These are phyloP conservation scores for Turdus rufiventris DNA, from an alignment of 2,113 vertebrate species.

Conservation along the genomic window DNA sequence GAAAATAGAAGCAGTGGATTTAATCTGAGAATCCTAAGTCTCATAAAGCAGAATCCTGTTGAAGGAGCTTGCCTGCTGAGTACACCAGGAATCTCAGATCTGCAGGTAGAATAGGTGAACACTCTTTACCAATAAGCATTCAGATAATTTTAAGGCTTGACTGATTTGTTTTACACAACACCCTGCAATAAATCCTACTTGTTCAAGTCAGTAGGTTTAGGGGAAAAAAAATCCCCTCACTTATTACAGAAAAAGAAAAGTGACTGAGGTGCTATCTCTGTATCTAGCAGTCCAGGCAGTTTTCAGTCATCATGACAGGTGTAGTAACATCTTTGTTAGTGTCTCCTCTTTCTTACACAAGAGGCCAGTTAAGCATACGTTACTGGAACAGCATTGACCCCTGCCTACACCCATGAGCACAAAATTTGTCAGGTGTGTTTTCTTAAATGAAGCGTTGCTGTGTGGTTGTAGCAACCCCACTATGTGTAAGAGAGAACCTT, in stretches of 20 bases:
- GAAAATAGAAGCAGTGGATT: neutral
- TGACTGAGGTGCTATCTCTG: neutral
- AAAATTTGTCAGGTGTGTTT: neutral
- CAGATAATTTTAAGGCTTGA: neutral
- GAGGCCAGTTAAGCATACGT: neutral
- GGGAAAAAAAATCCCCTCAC: neutral
- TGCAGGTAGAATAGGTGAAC: neutral
- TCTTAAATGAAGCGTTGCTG: neutral
- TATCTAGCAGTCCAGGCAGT: neutral
- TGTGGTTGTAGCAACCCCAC: neutral
- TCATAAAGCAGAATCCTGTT: neutral
- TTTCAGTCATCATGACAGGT: neutral
- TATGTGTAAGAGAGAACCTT: neutral
- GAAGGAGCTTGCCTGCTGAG: neutral
- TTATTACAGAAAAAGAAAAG: neutral
- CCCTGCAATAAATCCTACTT: neutral
- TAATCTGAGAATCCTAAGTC: neutral
- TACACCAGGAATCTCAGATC: neutral
- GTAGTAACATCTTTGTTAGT: neutral
- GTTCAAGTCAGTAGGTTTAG: neutral
- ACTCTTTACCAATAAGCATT: neutral
- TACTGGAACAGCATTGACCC: neutral
- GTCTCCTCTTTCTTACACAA: neutral
- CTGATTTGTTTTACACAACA: neutral
- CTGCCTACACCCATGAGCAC: neutral